Conservation (phyloP, 2,113 vertebrate species). For the Xiphophorus maculatus region DNA sequence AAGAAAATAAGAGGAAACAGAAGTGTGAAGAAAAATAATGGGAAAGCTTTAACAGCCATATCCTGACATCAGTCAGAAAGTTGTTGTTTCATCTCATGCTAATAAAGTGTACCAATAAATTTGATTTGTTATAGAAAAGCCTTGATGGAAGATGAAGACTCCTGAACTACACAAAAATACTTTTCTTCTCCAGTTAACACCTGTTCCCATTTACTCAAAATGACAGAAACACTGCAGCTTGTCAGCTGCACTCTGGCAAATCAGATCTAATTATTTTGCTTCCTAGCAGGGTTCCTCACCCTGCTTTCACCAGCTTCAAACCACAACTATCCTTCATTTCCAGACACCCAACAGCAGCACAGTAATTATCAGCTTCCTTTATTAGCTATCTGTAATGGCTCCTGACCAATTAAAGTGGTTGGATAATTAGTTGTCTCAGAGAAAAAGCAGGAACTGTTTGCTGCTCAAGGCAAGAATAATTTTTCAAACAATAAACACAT, state of each 20-base stretch:
- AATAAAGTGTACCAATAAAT: background rate
- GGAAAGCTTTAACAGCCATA: background rate
- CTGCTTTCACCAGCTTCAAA: constrained; percentile 26
- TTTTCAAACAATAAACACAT: constrained; percentile 36
- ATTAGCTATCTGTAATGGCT: constrained; percentile 57
- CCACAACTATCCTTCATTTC: constrained; percentile 53
- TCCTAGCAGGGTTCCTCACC: constrained; percentile 35
- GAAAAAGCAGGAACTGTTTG: constrained; percentile 36
- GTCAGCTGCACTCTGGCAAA: constrained; percentile 46
- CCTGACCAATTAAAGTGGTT: constrained; percentile 57
- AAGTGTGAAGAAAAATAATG: background rate
- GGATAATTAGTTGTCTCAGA: constrained; percentile 54
- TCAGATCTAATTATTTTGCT: constrained; percentile 65
- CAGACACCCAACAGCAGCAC: constrained; percentile 30
- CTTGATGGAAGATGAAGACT: constrained; percentile 1
- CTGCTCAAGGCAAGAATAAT: constrained; percentile 41
- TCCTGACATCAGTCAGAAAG: background rate
- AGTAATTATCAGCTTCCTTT: constrained; percentile 62
- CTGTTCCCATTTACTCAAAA: constrained; percentile 53
- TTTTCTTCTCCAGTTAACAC: constrained; percentile 37
- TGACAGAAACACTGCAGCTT: constrained; percentile 24
- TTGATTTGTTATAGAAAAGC: constrained; percentile 18
- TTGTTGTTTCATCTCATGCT: background rate
- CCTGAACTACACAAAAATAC: constrained; percentile 11
- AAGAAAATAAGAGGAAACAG: background rate